Evolutionary conservation across 1,140 invertebrate species (phyloP).

Genomic region (Adelges cooleyi): DNA sequence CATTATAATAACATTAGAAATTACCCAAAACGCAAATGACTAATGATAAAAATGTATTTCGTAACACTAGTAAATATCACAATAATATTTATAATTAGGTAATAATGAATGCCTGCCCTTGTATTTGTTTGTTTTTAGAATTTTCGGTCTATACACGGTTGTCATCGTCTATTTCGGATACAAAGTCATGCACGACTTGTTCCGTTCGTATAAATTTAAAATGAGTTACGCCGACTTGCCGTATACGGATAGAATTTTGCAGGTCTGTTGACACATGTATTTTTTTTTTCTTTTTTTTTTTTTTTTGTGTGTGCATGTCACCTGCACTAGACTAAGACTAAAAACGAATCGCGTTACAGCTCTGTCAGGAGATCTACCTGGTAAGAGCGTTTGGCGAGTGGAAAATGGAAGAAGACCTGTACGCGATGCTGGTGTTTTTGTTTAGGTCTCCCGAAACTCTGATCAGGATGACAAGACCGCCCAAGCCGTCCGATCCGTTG

Average conservation of each 20-base stretch:
- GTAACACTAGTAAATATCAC: no score
- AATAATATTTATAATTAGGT: no score
- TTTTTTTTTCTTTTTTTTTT: no score
- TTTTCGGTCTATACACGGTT: not conserved
- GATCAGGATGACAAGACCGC: slow-evolving; percentile 76
- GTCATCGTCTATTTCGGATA: slow-evolving; percentile 6
- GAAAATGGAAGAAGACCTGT: slow-evolving; percentile 90
- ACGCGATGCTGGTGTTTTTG: slow-evolving; percentile 94
- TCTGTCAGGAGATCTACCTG: slow-evolving; percentile 91
- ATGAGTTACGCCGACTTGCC: not conserved
- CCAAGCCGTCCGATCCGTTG: no score
- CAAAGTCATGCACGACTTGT: slow-evolving; percentile 3
- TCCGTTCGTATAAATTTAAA: slow-evolving; percentile 12
- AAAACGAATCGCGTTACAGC: slow-evolving; percentile 40
- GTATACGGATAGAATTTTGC: slow-evolving; percentile 9
- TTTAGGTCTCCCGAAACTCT: slow-evolving; percentile 95
- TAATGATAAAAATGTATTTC: no score
- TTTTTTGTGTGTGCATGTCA: no score
- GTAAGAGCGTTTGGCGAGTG: slow-evolving; percentile 88
- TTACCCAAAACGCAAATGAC: no score
- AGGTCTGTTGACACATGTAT: no score
- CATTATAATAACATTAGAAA: no score
- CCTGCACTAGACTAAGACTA: no score
- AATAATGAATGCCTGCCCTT: no score
- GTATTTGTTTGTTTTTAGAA: not conserved